phyloP scores from a whole-genome alignment of 2,113 vertebrate species.

The Platichthys stellatus region DNA sequence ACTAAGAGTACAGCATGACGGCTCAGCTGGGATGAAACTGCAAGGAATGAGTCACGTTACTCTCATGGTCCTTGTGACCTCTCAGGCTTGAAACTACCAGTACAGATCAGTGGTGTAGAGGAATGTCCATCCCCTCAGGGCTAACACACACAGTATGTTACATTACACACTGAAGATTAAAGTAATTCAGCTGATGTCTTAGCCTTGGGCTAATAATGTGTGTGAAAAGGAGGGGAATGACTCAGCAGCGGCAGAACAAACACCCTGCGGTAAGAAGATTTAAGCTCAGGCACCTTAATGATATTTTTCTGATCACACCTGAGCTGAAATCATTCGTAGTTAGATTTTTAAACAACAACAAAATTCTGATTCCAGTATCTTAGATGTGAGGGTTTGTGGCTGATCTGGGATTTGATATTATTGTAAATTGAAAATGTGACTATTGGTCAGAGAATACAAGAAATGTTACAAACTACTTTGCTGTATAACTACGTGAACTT shows the following conservation, averaged over 20 bases:
- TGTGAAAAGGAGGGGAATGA: background rate
- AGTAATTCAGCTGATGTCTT: conserved; percentile 5
- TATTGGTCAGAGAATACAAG: too few species aligned
- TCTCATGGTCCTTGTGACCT: conserved; percentile 49
- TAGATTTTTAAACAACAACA: background rate
- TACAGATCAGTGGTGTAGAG: background rate
- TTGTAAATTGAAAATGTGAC: too few species aligned
- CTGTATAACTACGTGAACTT: too few species aligned
- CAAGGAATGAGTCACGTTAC: conserved; percentile 52
- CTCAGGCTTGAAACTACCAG: background rate
- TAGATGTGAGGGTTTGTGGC: background rate
- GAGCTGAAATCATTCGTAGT: background rate
- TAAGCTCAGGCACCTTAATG: background rate
- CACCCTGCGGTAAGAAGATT: background rate
- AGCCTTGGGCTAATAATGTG: background rate
- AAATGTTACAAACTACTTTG: too few species aligned
- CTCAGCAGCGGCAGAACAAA: conserved; percentile 1
- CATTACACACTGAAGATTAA: background rate
- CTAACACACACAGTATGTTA: background rate
- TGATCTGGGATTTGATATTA: too few species aligned
- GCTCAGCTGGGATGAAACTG: conserved; percentile 2
- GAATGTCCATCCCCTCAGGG: conserved; percentile 33
- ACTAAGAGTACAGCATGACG: background rate
- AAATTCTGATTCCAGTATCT: background rate
- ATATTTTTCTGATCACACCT: background rate